Conservation (phyloP, 2,113 vertebrate species). For the Podiceps cristatus region DNA sequence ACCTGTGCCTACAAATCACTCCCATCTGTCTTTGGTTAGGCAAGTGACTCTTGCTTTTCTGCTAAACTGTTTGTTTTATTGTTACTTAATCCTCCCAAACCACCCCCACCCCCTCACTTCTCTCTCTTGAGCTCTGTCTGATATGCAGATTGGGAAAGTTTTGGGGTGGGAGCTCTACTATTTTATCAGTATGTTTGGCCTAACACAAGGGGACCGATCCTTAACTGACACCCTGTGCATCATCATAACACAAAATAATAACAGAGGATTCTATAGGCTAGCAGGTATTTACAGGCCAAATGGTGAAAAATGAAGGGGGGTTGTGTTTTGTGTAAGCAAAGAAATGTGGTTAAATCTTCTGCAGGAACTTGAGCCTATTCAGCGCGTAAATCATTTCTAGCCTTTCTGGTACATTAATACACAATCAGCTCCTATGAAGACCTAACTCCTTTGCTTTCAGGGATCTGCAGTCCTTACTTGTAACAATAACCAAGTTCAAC, state of each 20-base stretch:
- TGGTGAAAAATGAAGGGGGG: neutral
- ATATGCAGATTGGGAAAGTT: conserved; percentile 1
- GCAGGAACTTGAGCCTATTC: neutral
- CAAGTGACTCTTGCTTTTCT: conserved; percentile 44
- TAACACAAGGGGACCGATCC: neutral
- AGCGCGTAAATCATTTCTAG: conserved; percentile 22
- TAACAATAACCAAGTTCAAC: conserved; percentile 3
- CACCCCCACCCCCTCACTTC: neutral
- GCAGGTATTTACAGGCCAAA: neutral
- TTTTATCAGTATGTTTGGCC: neutral
- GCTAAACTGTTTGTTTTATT: conserved; percentile 45
- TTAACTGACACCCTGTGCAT: neutral
- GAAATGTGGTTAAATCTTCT: conserved; percentile 33
- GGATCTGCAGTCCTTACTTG: neutral
- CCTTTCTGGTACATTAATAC: conserved; percentile 41
- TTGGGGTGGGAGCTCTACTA: neutral
- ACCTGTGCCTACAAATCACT: conserved; percentile 34
- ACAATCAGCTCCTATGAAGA: neutral
- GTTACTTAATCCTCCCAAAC: conserved; percentile 30
- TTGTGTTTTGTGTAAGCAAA: conserved; percentile 17
- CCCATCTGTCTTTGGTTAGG: conserved; percentile 31
- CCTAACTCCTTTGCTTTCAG: neutral
- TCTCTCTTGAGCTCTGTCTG: neutral
- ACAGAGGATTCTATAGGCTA: neutral
- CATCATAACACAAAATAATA: neutral